phyloP scores from a whole-genome alignment of 2,888 invertebrate species.

The Lypha dubia region DNA sequence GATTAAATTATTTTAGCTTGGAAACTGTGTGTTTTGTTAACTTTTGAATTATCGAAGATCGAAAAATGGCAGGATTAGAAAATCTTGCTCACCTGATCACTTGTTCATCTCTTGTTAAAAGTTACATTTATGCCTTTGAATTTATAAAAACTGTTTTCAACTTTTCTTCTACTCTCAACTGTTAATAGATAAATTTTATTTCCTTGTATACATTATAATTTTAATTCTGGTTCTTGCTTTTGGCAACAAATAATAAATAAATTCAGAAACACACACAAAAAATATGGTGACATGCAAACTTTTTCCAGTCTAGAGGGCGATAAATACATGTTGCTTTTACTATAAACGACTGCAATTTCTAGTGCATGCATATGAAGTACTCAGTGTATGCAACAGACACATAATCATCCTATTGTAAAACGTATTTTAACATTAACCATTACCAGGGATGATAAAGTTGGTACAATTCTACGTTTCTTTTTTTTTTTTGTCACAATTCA shows the following conservation, averaged over 20 bases:
- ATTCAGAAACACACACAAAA: constrained; percentile 45
- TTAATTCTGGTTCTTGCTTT: constrained; percentile 53
- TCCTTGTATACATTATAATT: constrained; percentile 30
- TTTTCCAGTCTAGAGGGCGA: constrained; percentile 71
- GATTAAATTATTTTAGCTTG: too few relatives aligned
- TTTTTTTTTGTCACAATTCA: too few relatives aligned
- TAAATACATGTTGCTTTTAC: constrained; percentile 59
- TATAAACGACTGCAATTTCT: constrained; percentile 20
- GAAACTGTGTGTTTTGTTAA: too few relatives aligned
- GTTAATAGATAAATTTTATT: constrained; percentile 39
- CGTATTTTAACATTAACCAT: constrained; percentile 24
- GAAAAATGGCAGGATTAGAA: too few relatives aligned
- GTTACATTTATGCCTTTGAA: too few relatives aligned
- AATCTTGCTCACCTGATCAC: too few relatives aligned
- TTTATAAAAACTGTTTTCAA: not conserved
- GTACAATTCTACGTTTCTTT: too few relatives aligned
- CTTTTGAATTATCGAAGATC: too few relatives aligned
- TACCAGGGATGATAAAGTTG: not conserved
- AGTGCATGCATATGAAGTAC: constrained; percentile 63
- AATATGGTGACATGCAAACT: constrained; percentile 71
- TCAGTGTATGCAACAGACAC: constrained; percentile 16
- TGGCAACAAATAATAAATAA: constrained; percentile 45
- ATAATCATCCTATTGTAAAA: constrained; percentile 32
- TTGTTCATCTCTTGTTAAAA: too few relatives aligned
- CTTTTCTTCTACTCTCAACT: constrained; percentile 8